Percentiles rank a stretch among this genome's conserved stretches.
phyloP scores from a whole-genome alignment of 1,140 invertebrate species.

The Trialeurodes vaporariorum region DNA sequence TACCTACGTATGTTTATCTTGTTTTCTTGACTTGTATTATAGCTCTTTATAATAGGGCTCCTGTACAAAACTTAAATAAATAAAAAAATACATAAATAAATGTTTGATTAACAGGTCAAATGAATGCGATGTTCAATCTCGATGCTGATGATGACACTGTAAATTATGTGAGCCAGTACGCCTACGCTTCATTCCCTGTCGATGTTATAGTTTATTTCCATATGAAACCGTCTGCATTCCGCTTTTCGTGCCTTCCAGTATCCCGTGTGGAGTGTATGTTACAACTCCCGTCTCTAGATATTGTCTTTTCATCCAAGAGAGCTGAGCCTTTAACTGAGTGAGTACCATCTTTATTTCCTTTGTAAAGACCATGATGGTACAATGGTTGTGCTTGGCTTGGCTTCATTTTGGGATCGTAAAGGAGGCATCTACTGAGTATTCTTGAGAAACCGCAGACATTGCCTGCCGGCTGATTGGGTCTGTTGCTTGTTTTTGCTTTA shows the following conservation, averaged over 20 bases:
- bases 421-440: too few relatives aligned
- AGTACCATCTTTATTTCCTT: too few relatives aligned
- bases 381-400: too few relatives aligned
- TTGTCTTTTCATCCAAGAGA: conserved; percentile 71
- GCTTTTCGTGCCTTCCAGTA: conserved; percentile 89
- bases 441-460: too few relatives aligned
- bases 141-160: conserved; percentile 33
- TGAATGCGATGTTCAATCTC: conserved; percentile 29
- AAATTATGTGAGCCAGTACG: conserved; percentile 51
- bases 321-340: conserved; percentile 42
- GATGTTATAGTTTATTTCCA: conserved; percentile 98
- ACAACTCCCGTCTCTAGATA: conserved; percentile 83
- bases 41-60: too few relatives aligned
- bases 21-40: too few relatives aligned
- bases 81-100: neutral
- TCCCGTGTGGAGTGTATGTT: conserved; percentile 94
- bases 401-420: too few relatives aligned
- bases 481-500: too few relatives aligned
- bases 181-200: conserved; percentile 89
- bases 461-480: too few relatives aligned
- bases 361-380: too few relatives aligned
- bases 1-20: too few relatives aligned
- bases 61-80: too few relatives aligned
- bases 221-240: conserved; percentile 91
- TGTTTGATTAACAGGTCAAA: conserved; percentile 18